A percentile compares a stretch with the other conserved stretches of the same genome.
These are phyloP conservation scores for Hoplodrina ambigua DNA, from an alignment of 2,888 invertebrate species.

Conservation along the genomic window DNA sequence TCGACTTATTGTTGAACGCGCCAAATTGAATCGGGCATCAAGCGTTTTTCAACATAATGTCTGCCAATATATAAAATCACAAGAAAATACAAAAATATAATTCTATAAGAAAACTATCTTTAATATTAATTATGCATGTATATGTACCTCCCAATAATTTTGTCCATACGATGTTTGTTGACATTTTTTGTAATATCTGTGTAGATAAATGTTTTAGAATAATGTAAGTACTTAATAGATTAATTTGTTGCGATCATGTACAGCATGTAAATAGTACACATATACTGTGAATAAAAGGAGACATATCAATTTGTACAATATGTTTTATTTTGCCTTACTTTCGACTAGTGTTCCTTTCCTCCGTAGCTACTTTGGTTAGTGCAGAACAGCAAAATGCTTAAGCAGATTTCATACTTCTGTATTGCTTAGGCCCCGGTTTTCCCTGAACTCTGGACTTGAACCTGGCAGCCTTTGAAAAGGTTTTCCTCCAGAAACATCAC, in stretches of 20 bases:
- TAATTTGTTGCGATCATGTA: constrained; percentile 77
- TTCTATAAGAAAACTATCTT: too few species aligned
- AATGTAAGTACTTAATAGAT: constrained; percentile 81
- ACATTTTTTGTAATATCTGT: constrained; percentile 64
- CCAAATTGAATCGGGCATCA: too few species aligned
- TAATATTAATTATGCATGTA: constrained; percentile 55
- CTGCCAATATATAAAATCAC: constrained; percentile 4
- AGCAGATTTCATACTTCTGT: too few species aligned
- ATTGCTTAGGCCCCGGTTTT: too few species aligned
- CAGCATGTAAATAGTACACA: constrained; percentile 85
- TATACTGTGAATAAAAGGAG: constrained; percentile 89
- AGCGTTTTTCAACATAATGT: constrained; percentile 1
- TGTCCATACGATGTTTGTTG: constrained; percentile 57
- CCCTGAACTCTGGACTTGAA: too few species aligned
- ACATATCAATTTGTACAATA: constrained; percentile 88
- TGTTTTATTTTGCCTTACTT: constrained; percentile 70
- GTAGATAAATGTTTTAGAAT: constrained; percentile 74
- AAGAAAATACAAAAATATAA: too few species aligned
- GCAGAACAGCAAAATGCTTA: too few species aligned
- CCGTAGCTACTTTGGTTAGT: too few species aligned
- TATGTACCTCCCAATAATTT: constrained; percentile 49
- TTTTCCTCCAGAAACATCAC: too few species aligned
- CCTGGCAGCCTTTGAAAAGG: too few species aligned
- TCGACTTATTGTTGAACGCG: not conserved
- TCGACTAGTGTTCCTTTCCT: too few species aligned